Evolutionary conservation across 2,113 vertebrate species (phyloP).

Genomic region (Coturnix japonica): DNA sequence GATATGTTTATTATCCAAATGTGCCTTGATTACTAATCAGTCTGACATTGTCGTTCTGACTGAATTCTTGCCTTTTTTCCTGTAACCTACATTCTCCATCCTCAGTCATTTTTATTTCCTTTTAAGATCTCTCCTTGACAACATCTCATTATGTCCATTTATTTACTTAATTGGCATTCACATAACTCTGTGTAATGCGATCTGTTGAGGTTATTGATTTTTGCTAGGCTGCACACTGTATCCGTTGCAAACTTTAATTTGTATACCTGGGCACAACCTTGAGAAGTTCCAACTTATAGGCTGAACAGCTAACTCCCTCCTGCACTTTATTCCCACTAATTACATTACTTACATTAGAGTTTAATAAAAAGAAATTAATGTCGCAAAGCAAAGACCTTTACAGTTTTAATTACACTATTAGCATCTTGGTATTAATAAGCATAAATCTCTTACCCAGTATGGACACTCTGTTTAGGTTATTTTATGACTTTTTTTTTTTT

Average conservation of each 20-base stretch:
- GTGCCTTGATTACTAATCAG: not conserved
- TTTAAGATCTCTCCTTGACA: not conserved
- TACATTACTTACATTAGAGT: not conserved
- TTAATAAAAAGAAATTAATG: not conserved
- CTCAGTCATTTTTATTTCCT: constrained; percentile 19
- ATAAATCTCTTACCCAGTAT: not conserved
- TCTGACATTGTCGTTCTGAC: not conserved
- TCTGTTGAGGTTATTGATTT: constrained; percentile 43
- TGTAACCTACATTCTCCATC: not conserved
- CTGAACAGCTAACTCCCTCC: not conserved
- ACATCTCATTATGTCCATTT: not conserved
- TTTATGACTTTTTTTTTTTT: not conserved
- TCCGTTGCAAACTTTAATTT: constrained; percentile 19
- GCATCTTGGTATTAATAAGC: not conserved
- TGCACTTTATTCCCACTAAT: not conserved
- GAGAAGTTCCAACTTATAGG: constrained; percentile 23
- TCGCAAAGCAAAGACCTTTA: not conserved
- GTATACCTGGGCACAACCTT: constrained; percentile 45
- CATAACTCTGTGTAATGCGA: constrained; percentile 36
- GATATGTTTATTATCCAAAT: not conserved
- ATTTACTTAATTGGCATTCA: constrained; percentile 48
- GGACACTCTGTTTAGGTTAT: not conserved
- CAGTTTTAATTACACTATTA: not conserved
- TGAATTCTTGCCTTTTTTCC: not conserved
- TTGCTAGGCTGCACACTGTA: not conserved